Conservation (phyloP, 2,113 vertebrate genomes). For the Panurus biarmicus region DNA sequence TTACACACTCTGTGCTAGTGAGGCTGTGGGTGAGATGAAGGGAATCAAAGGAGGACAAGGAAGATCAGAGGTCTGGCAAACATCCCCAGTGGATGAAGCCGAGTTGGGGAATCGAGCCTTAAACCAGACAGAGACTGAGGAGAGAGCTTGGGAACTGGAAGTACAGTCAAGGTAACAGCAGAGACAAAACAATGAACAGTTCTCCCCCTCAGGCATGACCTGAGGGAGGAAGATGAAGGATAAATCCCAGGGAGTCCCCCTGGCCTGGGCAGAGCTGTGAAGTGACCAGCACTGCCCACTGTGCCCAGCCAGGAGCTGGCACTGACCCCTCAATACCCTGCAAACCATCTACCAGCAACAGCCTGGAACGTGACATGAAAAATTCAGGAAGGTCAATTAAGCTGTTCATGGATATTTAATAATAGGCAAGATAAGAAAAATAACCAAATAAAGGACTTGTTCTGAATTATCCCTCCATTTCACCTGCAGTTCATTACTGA, state of each 20-base stretch:
- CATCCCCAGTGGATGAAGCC: neutral
- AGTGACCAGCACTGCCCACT: neutral
- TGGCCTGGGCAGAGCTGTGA: neutral
- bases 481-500: neutral
- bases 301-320: neutral
- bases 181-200: accelerated
- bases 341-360: neutral
- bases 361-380: neutral
- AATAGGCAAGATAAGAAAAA: constrained; percentile 21
- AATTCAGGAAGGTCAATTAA: constrained; percentile 19
- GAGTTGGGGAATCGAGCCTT: neutral
- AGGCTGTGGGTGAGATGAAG: neutral
- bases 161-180: neutral
- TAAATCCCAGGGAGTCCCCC: neutral
- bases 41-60: neutral
- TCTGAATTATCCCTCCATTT: neutral
- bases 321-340: accelerated
- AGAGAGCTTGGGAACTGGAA: neutral
- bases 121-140: neutral
- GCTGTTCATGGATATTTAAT: constrained; percentile 11
- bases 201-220: neutral
- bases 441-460: constrained; percentile 16
- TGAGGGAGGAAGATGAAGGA: neutral
- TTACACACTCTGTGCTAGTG: accelerated
- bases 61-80: neutral